These are phyloP conservation scores for Podiceps cristatus DNA, from an alignment of 2,113 vertebrate species.

Conservation along the genomic window DNA sequence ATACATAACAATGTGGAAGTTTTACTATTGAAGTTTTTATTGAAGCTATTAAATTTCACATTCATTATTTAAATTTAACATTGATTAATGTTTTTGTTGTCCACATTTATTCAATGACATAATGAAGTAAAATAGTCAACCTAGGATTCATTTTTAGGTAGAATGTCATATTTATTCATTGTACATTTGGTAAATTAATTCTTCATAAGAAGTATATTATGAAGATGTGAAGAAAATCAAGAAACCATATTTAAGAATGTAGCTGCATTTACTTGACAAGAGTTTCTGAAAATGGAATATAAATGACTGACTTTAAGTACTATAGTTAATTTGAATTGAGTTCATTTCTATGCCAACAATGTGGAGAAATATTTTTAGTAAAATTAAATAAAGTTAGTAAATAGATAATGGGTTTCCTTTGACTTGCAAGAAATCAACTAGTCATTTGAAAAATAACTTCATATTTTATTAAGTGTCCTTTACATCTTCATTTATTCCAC, in stretches of 20 bases:
- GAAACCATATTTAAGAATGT: background rate
- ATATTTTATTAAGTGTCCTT: conserved; percentile 18
- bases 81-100: conserved; percentile 2
- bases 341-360: background rate
- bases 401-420: background rate
- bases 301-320: background rate
- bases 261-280: background rate
- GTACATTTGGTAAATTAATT: background rate
- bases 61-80: conserved; percentile 42
- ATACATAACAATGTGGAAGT: background rate
- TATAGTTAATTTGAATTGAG: background rate
- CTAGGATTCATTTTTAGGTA: conserved; percentile 13
- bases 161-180: conserved; percentile 31
- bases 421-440: conserved; percentile 24
- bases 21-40: conserved; percentile 21
- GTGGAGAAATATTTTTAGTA: background rate
- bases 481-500: conserved; percentile 59
- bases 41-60: background rate
- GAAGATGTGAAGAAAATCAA: conserved; percentile 7
- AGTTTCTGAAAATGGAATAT: background rate
- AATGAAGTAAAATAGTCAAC: conserved; percentile 32
- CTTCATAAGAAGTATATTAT: conserved; percentile 13
- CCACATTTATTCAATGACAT: background rate
- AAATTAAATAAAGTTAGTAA: conserved; percentile 17
- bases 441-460: conserved; percentile 41